Base-by-base conservation (phyloP, 2,888 invertebrate species). In the Athripsodes cinereus region DNA sequence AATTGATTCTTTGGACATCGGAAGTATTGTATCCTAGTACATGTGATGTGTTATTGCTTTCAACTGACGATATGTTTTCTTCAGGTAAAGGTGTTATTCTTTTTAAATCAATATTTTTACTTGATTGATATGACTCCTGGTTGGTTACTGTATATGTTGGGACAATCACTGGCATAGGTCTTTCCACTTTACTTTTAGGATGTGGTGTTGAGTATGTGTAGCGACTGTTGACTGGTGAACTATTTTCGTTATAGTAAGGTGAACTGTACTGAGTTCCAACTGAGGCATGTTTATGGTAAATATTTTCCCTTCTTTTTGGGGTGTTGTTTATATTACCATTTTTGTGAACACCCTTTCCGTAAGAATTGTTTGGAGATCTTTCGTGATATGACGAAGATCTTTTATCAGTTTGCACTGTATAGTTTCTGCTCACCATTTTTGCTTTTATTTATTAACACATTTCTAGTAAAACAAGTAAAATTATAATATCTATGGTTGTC, bases 381-480 rank as follows among this genome's bases (percentile, higher is more conserved):
- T 64, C 60, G 18, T 59, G 56, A 21, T 62, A 58, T 16, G 51
- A 40, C 10, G 53, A 49, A 20, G 56, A 46, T 31, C 40, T 54
- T 52, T 57, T 61, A 46, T 61, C 60, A 31, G 62, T 51, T 21
- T 64, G 64, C 22, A 78, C 63, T 22, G 74, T 71, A 66, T 79
- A 79, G 65, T 78, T 78, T 18, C 79, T 76, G 68, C 78, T 78
- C 60, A 79, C 78, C 79, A 79, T 79, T 67, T 71, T 74, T 3
- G 13, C 40, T 13, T n/a, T 40, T n/a, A 8, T 8, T 40, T 40
- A 8, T 26, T 3, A 26, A 26, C 26, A 26, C 26, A 26, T 40
- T 40, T 40, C 16, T 40, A 40, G 13, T 13, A 40, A n/a, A 5
- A 40, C 40, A n/a, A 26, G 5, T 26, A 26, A 26, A n/a, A 6